Conservation (phyloP, 2,797 vertebrate species). For the Rhinophrynus dorsalis region DNA sequence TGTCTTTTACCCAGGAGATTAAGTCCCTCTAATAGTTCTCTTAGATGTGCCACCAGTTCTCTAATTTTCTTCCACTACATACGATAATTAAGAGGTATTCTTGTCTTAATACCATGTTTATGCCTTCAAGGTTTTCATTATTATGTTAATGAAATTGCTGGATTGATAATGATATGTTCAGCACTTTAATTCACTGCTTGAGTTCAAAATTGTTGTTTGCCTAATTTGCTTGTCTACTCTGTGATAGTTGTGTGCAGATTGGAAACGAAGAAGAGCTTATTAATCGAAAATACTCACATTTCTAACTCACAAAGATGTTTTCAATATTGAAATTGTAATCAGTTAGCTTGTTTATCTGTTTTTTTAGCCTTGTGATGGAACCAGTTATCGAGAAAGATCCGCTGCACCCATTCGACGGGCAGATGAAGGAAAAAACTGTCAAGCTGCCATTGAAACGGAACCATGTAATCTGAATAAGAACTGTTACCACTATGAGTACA, state of each 20-base stretch:
- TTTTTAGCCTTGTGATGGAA: constrained; percentile 83
- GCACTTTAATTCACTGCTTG: constrained; percentile 18
- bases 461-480: constrained; percentile 88
- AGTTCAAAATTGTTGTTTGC: constrained; percentile 7
- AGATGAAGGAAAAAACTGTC: constrained; percentile 81
- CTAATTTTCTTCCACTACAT: too few relatives aligned
- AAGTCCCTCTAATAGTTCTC: too few relatives aligned
- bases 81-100: constrained; percentile 12
- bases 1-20: too few relatives aligned
- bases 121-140: constrained; percentile 18
- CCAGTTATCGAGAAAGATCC: constrained; percentile 73
- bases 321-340: neutral
- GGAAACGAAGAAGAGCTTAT: neutral
- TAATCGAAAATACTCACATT: neutral
- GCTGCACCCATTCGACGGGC: constrained; percentile 80
- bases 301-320: neutral
- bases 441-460: constrained; percentile 76
- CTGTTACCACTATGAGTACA: constrained; percentile 96
- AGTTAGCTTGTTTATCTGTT: neutral
- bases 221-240: constrained; percentile 28
- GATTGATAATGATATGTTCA: constrained; percentile 33
- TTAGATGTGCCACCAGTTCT: too few relatives aligned
- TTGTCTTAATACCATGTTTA: neutral
- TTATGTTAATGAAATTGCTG: constrained; percentile 19
- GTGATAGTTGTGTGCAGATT: constrained; percentile 6